A percentile compares a stretch with the other conserved stretches of the same genome.
Conservation (phyloP, 2,888 invertebrate genomes). For the Tupiocoris notatus region DNA sequence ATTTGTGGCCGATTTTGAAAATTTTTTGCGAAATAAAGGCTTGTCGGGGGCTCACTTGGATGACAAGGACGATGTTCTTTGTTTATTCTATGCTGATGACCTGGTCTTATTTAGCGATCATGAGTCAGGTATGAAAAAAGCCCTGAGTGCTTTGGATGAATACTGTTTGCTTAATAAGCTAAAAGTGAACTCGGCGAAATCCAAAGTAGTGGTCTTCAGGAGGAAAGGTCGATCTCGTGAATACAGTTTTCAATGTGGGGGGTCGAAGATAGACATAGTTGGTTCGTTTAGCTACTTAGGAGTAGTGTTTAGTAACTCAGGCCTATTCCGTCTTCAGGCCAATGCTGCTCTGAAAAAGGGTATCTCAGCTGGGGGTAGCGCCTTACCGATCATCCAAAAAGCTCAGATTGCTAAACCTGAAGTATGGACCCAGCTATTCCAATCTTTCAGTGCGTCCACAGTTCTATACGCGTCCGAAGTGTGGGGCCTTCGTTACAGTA, state of each 20-base stretch:
- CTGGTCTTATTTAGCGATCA: background rate
- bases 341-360: background rate
- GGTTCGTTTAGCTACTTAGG: background rate
- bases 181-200: background rate
- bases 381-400: background rate
- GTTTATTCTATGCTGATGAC: background rate
- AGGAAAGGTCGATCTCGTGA: background rate
- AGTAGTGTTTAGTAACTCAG: background rate
- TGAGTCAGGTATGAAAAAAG: background rate
- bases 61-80: background rate
- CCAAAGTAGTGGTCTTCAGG: background rate
- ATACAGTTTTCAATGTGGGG: background rate
- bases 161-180: background rate
- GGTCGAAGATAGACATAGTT: background rate
- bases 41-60: background rate
- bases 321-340: background rate
- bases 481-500: background rate
- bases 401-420: background rate
- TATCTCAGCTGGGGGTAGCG: background rate
- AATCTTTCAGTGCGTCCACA: background rate
- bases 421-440: background rate
- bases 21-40: background rate
- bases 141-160: background rate
- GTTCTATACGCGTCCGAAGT: background rate
- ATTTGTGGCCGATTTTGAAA: slow-evolving; percentile 7